Conservation (phyloP, 2,888 invertebrate genomes). For the Erebia aethiops region DNA sequence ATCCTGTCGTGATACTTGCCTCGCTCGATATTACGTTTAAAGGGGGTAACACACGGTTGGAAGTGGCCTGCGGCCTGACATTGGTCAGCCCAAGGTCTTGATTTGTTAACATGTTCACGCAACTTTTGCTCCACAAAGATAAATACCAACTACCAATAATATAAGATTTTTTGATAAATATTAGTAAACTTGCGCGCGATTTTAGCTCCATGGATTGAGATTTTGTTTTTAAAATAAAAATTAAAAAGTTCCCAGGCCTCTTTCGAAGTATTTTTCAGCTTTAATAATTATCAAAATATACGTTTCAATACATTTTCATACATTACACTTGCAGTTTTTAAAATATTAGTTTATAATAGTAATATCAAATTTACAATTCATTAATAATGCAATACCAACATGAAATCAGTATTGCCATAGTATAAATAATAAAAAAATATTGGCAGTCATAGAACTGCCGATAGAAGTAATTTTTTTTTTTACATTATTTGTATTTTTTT, state of each 20-base stretch:
- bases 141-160: neutral
- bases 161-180: neutral
- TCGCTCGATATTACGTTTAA: conserved; percentile 58
- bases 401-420: no score
- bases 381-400: no score
- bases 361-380: no score
- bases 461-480: no score
- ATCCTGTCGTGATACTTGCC: conserved; percentile 67
- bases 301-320: no score
- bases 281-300: neutral
- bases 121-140: neutral
- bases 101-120: neutral
- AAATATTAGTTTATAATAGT: no score
- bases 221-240: no score
- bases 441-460: no score
- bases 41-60: conserved; percentile 11
- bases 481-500: no score
- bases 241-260: no score
- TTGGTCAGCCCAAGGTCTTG: conserved; percentile 3
- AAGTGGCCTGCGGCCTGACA: conserved; percentile 7
- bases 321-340: neutral
- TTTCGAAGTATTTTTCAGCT: no score
- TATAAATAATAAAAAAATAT: no score
- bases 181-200: neutral
- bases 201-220: neutral